These are phyloP conservation scores for Dendrolimus pini DNA, from an alignment of 2,888 invertebrate genomes.

Conservation along the genomic window DNA sequence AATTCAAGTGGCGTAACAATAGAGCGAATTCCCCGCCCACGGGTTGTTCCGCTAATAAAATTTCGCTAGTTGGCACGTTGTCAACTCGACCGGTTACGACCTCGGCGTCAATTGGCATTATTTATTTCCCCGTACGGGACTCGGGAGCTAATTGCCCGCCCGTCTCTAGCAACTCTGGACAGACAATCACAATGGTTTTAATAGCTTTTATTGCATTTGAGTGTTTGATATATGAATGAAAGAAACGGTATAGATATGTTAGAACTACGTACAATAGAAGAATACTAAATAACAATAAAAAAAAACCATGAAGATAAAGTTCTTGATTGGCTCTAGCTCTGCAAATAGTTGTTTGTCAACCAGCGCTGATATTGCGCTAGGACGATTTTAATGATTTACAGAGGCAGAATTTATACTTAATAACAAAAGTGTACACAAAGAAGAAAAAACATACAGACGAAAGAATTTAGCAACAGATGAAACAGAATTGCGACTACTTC, in stretches of 20 bases:
- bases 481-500: too few relatives aligned
- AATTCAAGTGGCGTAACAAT: conserved; percentile 5
- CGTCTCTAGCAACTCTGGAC: not conserved
- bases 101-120: conserved; percentile 33
- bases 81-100: conserved; percentile 24
- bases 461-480: too few relatives aligned
- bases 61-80: conserved; percentile 32
- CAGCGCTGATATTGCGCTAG: too few relatives aligned
- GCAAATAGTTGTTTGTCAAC: too few relatives aligned
- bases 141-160: conserved; percentile 8
- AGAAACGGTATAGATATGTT: not conserved
- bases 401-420: too few relatives aligned
- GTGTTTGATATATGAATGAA: not conserved
- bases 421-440: too few relatives aligned
- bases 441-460: too few relatives aligned
- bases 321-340: too few relatives aligned
- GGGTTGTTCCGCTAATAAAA: conserved; percentile 24
- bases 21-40: conserved; percentile 17
- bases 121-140: conserved; percentile 33
- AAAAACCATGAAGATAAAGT: too few relatives aligned
- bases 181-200: not conserved
- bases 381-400: too few relatives aligned
- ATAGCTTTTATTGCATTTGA: not conserved
- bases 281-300: too few relatives aligned
- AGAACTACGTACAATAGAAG: too few relatives aligned